These are phyloP conservation scores for Drepana falcataria DNA, from an alignment of 2,888 invertebrate genomes.

Conservation along the genomic window DNA sequence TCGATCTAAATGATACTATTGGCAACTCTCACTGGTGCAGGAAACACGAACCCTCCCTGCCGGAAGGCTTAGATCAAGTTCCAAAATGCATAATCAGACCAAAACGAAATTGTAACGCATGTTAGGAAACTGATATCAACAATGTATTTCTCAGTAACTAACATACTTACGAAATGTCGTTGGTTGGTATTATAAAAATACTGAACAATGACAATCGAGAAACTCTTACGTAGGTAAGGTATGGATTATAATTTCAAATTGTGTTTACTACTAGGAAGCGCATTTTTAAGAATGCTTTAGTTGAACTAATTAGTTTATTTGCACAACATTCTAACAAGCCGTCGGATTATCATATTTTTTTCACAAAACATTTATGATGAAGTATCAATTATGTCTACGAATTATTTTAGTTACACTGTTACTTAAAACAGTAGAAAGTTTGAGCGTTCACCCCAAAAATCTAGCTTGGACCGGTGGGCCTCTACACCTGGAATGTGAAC, in stretches of 20 bases:
- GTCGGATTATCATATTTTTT: no score
- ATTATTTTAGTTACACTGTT: slow-evolving; percentile 12
- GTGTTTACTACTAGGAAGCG: not conserved
- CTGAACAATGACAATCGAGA: not conserved
- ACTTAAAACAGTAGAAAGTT: slow-evolving; percentile 6
- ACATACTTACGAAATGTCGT: slow-evolving; percentile 8
- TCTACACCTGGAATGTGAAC: slow-evolving; percentile 61
- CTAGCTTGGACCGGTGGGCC: slow-evolving; percentile 66
- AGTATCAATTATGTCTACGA: not conserved
- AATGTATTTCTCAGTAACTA: not conserved
- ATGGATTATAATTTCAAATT: not conserved
- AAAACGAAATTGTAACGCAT: slow-evolving; percentile 43
- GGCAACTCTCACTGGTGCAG: slow-evolving; percentile 82
- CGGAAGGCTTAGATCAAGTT: slow-evolving; percentile 83
- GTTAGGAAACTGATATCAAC: not conserved
- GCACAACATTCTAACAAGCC: not conserved
- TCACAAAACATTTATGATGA: not conserved
- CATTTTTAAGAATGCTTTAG: not conserved
- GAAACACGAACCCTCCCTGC: slow-evolving; percentile 84
- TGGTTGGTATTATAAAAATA: slow-evolving; percentile 1
- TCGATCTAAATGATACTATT: slow-evolving; percentile 67
- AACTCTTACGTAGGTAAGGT: not conserved
- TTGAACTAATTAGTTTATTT: not conserved
- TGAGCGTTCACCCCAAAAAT: slow-evolving; percentile 38
- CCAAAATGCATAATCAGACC: slow-evolving; percentile 79